These are phyloP conservation scores for Gryllus longicercus DNA, from an alignment of 2,888 invertebrate species.

Conservation along the genomic window DNA sequence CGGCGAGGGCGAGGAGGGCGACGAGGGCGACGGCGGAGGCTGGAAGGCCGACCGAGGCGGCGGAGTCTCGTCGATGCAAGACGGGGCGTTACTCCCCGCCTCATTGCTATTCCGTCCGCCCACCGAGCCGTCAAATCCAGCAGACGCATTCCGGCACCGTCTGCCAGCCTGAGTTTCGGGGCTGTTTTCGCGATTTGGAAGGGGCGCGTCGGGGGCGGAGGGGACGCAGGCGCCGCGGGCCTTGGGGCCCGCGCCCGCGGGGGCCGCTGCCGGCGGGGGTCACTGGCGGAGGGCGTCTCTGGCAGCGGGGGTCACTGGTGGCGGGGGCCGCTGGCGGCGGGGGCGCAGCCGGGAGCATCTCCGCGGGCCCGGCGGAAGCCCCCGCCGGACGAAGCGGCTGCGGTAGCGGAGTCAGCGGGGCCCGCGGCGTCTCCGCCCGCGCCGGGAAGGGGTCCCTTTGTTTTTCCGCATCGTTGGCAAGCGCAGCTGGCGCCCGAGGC, in stretches of 20 bases:
- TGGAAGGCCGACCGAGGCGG: no score
- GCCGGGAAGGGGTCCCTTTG: neutral
- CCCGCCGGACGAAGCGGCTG: neutral
- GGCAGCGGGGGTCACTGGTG: neutral
- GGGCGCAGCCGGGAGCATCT: neutral
- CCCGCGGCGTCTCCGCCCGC: constrained; percentile 6
- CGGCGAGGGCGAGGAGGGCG: no score
- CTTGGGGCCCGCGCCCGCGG: neutral
- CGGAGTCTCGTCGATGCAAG: neutral
- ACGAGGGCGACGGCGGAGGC: no score
- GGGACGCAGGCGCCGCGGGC: neutral
- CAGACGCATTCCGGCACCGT: constrained; percentile 6
- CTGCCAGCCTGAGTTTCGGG: constrained; percentile 5
- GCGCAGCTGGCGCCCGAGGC: neutral
- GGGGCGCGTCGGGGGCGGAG: neutral
- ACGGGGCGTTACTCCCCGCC: neutral
- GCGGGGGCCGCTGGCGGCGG: neutral
- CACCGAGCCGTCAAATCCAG: constrained; percentile 17
- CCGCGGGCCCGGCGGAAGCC: neutral
- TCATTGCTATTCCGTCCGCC: neutral
- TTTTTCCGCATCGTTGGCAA: constrained; percentile 17
- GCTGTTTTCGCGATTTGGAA: neutral
- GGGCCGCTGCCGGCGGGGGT: neutral
- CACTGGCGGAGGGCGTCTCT: neutral
- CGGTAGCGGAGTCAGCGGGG: neutral